Evolutionary conservation across 2,888 invertebrate species (phyloP), one percentile per base, ranked within the genome.

Genomic region (Eilema sororculum): DNA sequence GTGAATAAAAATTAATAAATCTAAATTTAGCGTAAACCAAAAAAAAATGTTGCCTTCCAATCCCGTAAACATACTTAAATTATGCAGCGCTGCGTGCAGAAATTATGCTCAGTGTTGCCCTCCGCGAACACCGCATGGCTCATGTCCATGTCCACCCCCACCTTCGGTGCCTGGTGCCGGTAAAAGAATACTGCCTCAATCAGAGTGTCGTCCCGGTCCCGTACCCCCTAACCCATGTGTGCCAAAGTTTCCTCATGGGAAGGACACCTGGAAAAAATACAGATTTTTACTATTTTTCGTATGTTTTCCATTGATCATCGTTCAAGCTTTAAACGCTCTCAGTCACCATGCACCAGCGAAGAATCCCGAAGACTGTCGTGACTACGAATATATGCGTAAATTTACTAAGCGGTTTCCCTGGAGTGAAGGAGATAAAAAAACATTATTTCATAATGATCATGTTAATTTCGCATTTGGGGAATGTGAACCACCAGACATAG

Each of bases 401-500:
- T 96, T 98, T 56, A 97, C 94, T 67, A 98, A 98, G 94, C 97
- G 96, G 84, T 99, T 97, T 92, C 98, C 98, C n/a, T 99, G 99
- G 99, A 97, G 98, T 65, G 97, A 98, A 86, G 98, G 98, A 58
- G 96, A 96, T 28, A 28, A 33, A 80, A 96, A 97, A 86, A 95
- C 96, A n/a, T 92, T 98, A 25, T 98, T 98, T 95, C 98, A 99
- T 95, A 98, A 98, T 89, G 96, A 97, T 10, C 96, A 96, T 66
- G 86, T 91, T 52, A 98, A 98, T 87, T 94, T 87, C 72, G 76
- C 92, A 63, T 93, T 93, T 0, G 92, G 90, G 12, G 93, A 94
- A 74, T 94, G 94, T 80, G 84, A 79, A 69, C 87, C 89, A 30
- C 90, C 91, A 6, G 87, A 85, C 2, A 73, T 86, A 3, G 90